phyloP scores from a whole-genome alignment of 2,113 vertebrate genomes.

The Xenopus borealis region DNA sequence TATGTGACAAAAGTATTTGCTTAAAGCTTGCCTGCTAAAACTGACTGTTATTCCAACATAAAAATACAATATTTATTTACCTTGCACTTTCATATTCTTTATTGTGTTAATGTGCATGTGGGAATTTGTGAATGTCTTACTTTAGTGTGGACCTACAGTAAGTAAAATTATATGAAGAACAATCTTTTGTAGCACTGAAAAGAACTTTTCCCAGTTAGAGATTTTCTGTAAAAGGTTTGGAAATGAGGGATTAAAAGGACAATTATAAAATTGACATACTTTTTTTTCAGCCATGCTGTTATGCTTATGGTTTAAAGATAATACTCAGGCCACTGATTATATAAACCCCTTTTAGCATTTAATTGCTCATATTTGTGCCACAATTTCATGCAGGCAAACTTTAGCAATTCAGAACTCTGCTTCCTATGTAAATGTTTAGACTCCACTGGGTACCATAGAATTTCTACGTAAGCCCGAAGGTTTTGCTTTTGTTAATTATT shows the following conservation, averaged over 20 bases:
- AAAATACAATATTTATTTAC: too few relatives aligned
- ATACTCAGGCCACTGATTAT: background rate
- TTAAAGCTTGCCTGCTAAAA: too few relatives aligned
- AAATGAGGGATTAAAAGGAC: too few relatives aligned
- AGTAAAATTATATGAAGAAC: background rate
- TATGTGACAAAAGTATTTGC: too few relatives aligned
- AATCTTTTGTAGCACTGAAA: too few relatives aligned
- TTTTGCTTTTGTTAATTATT: constrained; percentile 51
- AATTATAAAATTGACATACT: background rate
- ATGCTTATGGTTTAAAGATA: background rate
- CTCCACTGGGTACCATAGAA: constrained; percentile 17
- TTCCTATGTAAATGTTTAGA: constrained; percentile 30
- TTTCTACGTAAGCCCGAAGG: constrained; percentile 17
- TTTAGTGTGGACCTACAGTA: too few relatives aligned
- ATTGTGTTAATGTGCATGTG: too few relatives aligned
- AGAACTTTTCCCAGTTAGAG: too few relatives aligned
- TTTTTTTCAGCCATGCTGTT: background rate
- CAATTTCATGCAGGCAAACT: constrained; percentile 8
- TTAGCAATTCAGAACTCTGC: constrained; percentile 32
- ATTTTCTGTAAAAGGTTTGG: too few relatives aligned
- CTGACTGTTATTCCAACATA: too few relatives aligned
- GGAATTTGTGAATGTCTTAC: too few relatives aligned
- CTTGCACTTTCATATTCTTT: too few relatives aligned
- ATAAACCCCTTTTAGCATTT: background rate
- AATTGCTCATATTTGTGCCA: constrained; percentile 22